These are phyloP conservation scores for Heteromyza rotundicornis DNA, from an alignment of 2,888 invertebrate genomes.

Conservation along the genomic window DNA sequence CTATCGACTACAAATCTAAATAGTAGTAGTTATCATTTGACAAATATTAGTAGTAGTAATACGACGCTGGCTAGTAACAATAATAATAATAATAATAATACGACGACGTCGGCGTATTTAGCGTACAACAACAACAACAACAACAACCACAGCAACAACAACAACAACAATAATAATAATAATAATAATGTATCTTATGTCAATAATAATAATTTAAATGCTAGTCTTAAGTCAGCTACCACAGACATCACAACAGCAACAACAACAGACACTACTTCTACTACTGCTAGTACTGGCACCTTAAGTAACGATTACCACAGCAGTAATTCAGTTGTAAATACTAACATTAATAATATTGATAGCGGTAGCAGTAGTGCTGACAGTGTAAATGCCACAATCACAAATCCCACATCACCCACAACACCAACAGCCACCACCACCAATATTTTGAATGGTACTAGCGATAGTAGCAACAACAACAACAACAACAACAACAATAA, in stretches of 20 bases:
- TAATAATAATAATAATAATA: too few relatives aligned
- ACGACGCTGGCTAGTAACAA: conserved; percentile 30
- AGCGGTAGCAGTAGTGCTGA: conserved; percentile 33
- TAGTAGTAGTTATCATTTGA: conserved; percentile 25
- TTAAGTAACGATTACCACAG: conserved; percentile 15
- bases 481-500: conserved; percentile 7
- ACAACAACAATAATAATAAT: conserved; percentile 37
- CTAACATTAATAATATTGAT: conserved; percentile 42
- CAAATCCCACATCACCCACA: too few relatives aligned
- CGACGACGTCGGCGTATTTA: conserved; percentile 36
- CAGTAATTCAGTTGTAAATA: conserved; percentile 31
- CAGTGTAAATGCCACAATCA: too few relatives aligned
- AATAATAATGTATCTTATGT: conserved; percentile 10
- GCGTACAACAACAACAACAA: conserved; percentile 35
- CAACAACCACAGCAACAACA: conserved; percentile 29
- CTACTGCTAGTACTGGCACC: conserved; percentile 18
- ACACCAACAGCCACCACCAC: conserved; percentile 15
- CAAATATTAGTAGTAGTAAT: conserved; percentile 34
- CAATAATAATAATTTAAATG: conserved; percentile 4
- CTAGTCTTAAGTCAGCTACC: conserved; percentile 5
- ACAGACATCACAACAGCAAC: conserved; percentile 25
- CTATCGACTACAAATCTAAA: not conserved
- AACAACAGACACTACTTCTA: conserved; percentile 16
- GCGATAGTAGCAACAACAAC: not conserved
- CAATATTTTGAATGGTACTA: not conserved